Evolutionary conservation across 2,113 vertebrate genomes (phyloP).

Genomic region (Tachysurus fulvidraco): DNA sequence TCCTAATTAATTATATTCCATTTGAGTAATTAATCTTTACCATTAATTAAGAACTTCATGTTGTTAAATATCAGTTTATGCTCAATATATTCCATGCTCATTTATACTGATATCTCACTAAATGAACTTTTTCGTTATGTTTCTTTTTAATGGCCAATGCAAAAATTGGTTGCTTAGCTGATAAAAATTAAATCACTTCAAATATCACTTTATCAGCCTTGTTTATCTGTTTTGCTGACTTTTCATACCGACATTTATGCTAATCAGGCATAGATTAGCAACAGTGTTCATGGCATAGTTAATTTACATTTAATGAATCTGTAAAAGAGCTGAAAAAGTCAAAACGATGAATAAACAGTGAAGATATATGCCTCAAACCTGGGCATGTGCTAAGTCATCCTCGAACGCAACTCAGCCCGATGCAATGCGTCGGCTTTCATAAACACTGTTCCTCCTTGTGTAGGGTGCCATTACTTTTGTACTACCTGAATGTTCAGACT

Average conservation of each 20-base stretch:
- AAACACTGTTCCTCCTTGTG: not conserved
- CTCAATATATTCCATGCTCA: not conserved
- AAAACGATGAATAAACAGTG: not conserved
- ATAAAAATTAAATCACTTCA: not conserved
- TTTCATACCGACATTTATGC: not conserved
- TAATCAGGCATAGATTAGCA: not conserved
- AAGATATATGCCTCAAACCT: not conserved
- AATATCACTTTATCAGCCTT: not conserved
- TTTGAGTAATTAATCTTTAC: conserved; percentile 6
- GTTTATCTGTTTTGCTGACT: not conserved
- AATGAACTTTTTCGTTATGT: not conserved
- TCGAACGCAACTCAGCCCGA: not conserved
- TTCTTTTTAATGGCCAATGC: not conserved
- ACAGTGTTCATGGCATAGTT: not conserved
- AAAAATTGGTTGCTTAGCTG: not conserved
- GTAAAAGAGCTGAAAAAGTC: not conserved
- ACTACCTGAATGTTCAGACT: too few species aligned
- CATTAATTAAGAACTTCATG: not conserved
- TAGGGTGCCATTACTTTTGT: not conserved
- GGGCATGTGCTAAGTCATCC: not conserved
- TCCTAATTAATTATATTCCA: not conserved
- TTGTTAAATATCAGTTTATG: not conserved
- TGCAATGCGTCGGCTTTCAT: not conserved
- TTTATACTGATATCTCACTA: not conserved
- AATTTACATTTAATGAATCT: not conserved